Conservation (phyloP, 2,797 vertebrate genomes). For the Propithecus deckenii region DNA sequence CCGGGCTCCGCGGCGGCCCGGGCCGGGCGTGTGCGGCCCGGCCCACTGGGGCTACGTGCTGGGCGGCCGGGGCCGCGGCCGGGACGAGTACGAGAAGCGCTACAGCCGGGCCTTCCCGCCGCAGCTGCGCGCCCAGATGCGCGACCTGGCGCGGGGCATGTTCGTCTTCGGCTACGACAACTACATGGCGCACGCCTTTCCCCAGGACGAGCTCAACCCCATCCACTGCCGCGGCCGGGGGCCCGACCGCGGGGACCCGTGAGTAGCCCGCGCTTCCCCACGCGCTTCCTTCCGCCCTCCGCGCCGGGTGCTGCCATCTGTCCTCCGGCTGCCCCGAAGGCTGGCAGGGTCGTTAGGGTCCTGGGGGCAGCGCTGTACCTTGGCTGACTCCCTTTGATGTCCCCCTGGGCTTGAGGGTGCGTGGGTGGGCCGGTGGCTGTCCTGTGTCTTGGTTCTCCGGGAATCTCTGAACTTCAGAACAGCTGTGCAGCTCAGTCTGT, state of each 20-base stretch:
- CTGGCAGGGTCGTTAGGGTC: background rate
- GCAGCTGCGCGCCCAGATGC: conserved; percentile 90
- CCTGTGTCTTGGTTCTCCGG: background rate
- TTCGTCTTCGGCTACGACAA: conserved; percentile 98
- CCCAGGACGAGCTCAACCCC: conserved; percentile 97
- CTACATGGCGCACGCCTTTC: conserved; percentile 98
- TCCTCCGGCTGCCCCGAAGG: background rate
- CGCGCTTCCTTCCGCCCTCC: background rate
- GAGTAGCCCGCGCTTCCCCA: conserved; percentile 80
- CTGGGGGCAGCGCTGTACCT: background rate
- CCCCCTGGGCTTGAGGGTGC: too few relatives aligned
- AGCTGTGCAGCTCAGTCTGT: background rate
- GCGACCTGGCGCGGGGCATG: conserved; percentile 94
- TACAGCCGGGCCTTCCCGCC: conserved; percentile 93
- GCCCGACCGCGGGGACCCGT: conserved; percentile 95
- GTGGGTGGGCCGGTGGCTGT: background rate
- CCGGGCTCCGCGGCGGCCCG: conserved; percentile 49
- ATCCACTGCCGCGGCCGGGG: conserved; percentile 95
- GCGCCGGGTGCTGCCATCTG: background rate
- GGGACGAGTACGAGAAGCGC: conserved; percentile 92
- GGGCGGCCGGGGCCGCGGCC: conserved; percentile 79
- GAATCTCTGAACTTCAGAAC: background rate
- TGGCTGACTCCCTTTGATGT: fast-evolving
- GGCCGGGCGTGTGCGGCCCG: conserved; percentile 58
- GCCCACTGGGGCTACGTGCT: conserved; percentile 89